phyloP scores from a whole-genome alignment of 2,797 vertebrate species.

The Hapalemur alaotrensis region DNA sequence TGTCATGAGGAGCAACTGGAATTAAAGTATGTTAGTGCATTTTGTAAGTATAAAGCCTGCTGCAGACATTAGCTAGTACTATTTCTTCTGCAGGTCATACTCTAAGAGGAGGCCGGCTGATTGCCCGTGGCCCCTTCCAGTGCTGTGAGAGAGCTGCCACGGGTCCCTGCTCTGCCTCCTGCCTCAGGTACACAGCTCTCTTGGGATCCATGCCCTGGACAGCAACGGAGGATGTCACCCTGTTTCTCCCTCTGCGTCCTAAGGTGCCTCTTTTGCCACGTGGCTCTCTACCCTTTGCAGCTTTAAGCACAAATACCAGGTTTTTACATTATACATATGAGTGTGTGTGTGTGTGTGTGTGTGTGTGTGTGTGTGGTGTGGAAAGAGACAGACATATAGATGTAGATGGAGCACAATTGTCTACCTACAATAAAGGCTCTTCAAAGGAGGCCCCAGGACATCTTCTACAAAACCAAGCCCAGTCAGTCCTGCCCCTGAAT shows the following conservation, averaged over 20 bases:
- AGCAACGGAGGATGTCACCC: neutral
- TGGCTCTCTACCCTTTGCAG: neutral
- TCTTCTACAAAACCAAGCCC: neutral
- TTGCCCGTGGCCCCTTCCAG: neutral
- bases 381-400: neutral
- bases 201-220: neutral
- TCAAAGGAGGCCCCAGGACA: neutral
- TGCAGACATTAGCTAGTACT: neutral
- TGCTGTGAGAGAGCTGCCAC: neutral
- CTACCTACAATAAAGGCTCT: neutral
- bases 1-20: conserved; percentile 19
- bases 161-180: neutral
- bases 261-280: neutral
- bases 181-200: rapidly evolving
- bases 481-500: neutral
- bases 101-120: neutral
- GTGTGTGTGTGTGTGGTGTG: neutral
- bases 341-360: neutral
- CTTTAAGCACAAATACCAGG: neutral
- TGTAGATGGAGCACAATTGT: rapidly evolving
- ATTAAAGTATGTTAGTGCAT: neutral
- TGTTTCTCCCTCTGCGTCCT: neutral
- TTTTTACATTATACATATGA: neutral
- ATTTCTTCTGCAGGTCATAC: neutral
- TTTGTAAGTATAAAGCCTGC: neutral